Base-by-base conservation (phyloP, 2,888 invertebrate species). In the Acleris holmiana region DNA sequence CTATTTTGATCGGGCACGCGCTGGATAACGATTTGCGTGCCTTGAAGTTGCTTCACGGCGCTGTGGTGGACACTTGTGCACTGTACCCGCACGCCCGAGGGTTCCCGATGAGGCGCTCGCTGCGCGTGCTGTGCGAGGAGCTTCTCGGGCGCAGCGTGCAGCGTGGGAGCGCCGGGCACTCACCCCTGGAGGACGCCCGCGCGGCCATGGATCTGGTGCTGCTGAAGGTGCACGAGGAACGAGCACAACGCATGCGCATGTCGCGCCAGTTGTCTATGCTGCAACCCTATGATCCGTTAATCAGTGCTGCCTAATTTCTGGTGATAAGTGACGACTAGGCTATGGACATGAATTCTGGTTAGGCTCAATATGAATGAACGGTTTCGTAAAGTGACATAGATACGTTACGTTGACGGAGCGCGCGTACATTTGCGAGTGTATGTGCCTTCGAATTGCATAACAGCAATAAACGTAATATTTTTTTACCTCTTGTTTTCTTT, bases 1-100 rank as follows among this genome's bases (percentile, higher is more conserved):
- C 99, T 5, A 97, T 99, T 63, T 92, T 99, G 4, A 95, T 99
- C 67, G 99, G 99, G 0, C 99, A 99, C 87, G 97, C 97, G 19
- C 91, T 99, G 71, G 99, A 99, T 76, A 98, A 98, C 82, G 99
- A 99, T 89, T 91, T 99, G 61, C 94, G 97, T 18, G 97, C 97
- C 0, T 85, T 99, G 65, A 96, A 96, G 80, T 91, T 99, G 48
- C 93, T 98, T 8, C 99, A 99, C 80, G 88, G 93, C 2, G 95
- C 94, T 0, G 95, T 98, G 8, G 95, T 99, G 61, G 99, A 99
- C 80, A 99, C 99, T 0, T 95, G 98, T 29, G 94, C 97, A 21
- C 88, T 96, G 46, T 99, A 97, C 84, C 98, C 98, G 0, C 98
- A 99, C 82, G 93, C 94, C 65, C 92, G 94, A 71, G 99, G 99